Evolutionary conservation across 2,888 invertebrate species (phyloP).

Genomic region (Leptinotarsa peninsularis): DNA sequence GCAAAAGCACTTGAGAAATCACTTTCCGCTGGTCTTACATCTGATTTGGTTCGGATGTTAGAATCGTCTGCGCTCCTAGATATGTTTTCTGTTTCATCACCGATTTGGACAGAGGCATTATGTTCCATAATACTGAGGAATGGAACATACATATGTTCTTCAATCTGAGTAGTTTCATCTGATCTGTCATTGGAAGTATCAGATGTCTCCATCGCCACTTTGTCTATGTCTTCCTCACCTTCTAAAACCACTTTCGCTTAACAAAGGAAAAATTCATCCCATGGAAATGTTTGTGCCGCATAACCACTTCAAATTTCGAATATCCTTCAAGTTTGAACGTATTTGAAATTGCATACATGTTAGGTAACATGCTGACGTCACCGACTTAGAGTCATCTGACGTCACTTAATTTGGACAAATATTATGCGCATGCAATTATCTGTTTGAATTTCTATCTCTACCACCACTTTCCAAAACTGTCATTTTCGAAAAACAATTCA

Average conservation of each 20-base stretch:
- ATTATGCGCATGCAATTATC: no score
- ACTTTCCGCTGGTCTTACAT: constrained; percentile 45
- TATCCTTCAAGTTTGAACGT: no score
- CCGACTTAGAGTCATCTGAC: no score
- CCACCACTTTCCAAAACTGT: no score
- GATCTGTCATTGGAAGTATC: constrained; percentile 49
- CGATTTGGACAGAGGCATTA: constrained; percentile 49
- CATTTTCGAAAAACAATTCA: no score
- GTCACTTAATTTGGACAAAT: no score
- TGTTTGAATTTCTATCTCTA: no score
- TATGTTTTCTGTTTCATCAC: constrained; percentile 39
- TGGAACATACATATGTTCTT: constrained; percentile 47
- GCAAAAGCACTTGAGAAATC: constrained; percentile 51
- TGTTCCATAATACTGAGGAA: constrained; percentile 47
- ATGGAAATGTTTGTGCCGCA: no score
- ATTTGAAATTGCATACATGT: no score
- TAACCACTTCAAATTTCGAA: no score
- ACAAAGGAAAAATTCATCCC: no score
- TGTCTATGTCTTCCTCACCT: constrained; percentile 56
- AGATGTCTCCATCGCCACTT: constrained; percentile 53
- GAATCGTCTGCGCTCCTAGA: constrained; percentile 46
- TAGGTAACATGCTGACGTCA: no score
- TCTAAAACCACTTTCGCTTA: not conserved
- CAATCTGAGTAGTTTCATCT: constrained; percentile 44
- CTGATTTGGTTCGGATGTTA: constrained; percentile 50